Percentiles rank a stretch among this genome's conserved stretches.
These are phyloP conservation scores for Enteromius unitaeniatus DNA, from an alignment of 2,797 vertebrate genomes.

Conservation along the genomic window DNA sequence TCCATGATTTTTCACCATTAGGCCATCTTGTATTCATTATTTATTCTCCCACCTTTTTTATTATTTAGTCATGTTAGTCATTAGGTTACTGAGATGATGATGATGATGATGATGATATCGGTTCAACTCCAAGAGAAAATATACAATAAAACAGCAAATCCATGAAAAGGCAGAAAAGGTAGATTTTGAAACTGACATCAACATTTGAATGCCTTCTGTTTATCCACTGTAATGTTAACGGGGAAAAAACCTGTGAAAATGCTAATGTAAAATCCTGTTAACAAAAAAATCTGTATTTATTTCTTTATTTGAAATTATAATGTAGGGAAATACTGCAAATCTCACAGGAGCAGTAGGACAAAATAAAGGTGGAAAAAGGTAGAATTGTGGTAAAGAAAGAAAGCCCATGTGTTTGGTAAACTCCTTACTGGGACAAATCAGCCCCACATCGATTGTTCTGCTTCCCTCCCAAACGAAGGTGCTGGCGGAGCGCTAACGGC, in stretches of 20 bases:
- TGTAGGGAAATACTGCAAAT: background rate
- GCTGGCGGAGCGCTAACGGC: constrained; percentile 30
- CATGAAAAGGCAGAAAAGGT: too few species aligned
- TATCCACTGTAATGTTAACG: too few species aligned
- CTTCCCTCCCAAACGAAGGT: background rate
- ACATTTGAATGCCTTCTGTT: too few species aligned
- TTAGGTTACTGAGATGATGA: background rate
- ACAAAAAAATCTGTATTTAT: background rate
- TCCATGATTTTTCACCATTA: background rate
- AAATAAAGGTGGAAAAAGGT: background rate
- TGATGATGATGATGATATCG: too few species aligned
- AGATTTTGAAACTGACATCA: too few species aligned
- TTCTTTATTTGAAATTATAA: background rate
- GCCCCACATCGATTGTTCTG: background rate
- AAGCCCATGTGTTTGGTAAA: constrained; percentile 7
- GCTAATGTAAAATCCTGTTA: too few species aligned
- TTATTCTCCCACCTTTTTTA: background rate
- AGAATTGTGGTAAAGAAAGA: background rate
- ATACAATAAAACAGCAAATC: too few species aligned
- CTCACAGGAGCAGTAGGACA: background rate
- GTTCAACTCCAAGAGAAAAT: background rate
- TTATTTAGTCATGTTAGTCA: background rate
- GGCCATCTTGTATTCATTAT: background rate
- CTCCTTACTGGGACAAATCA: constrained; percentile 1
- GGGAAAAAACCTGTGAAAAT: too few species aligned